Conservation (phyloP, 2,888 invertebrate genomes). For the Julus scandinavius region DNA sequence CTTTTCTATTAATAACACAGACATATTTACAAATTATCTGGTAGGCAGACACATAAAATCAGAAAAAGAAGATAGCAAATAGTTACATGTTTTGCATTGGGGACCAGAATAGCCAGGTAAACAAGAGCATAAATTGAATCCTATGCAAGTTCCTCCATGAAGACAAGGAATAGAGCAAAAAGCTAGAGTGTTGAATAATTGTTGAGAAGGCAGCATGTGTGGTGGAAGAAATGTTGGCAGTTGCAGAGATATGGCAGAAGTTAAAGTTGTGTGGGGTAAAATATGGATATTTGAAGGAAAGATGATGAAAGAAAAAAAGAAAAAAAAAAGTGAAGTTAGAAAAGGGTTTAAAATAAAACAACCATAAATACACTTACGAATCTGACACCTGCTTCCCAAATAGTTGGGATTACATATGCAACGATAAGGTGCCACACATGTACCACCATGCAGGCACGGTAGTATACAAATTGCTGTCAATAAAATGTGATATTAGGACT, state of each 20-base stretch:
- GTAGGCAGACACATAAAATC: background rate
- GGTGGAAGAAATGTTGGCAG: background rate
- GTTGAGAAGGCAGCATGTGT: background rate
- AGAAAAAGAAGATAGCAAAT: background rate
- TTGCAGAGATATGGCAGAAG: background rate
- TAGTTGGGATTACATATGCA: constrained; percentile 73
- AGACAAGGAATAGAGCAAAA: constrained; percentile 50
- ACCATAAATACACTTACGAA: constrained; percentile 25
- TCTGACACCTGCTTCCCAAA: constrained; percentile 72
- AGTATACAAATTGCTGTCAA: constrained; percentile 65
- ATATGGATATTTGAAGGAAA: background rate
- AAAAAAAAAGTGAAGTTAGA: background rate
- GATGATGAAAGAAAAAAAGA: background rate
- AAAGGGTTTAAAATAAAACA: background rate
- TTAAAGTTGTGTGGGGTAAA: no score
- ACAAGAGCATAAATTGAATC: constrained; percentile 48
- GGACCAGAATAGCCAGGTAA: constrained; percentile 52
- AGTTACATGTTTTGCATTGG: constrained; percentile 50
- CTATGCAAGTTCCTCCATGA: constrained; percentile 51
- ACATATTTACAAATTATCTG: background rate
- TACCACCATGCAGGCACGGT: constrained; percentile 74
- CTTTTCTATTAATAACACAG: no score
- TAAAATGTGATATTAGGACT: background rate
- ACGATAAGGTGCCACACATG: constrained; percentile 70
- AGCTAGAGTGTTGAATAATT: constrained; percentile 8